Base-by-base conservation (phyloP, 2,888 invertebrate genomes). In the Campopleginae sp. region DNA sequence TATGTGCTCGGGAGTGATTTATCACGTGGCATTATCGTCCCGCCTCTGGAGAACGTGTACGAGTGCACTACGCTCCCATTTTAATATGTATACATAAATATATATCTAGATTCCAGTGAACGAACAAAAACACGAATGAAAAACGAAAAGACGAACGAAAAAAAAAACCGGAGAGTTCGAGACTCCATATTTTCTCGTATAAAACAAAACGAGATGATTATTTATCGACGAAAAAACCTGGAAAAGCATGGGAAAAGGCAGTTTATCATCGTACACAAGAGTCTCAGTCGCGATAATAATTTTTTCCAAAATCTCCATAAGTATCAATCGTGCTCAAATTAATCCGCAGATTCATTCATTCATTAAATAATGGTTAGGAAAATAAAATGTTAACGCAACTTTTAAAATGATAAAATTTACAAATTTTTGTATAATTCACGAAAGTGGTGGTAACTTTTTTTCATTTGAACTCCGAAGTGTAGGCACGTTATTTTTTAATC, bases 1-100 rank as follows among this genome's bases (percentile, higher is more conserved):
- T 85, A 85, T 81, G 80, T 78, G 74, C 81, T 70, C 51, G 23
- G 27, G 46, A 81, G 81, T 79, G 81, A 85, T 85, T 85, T 81
- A 81, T 85, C 81, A 75, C 75, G 74, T 42, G 81, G 74, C 81
- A 81, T 85, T 83, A 81, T 81, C 81, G 85, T 85, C 75, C 74
- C 27, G 58, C 31, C 48, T 74, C 61, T 77, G 74, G 74, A 74
- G 71, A 84, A 70, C 61, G 82, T 44, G 84, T 81, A 78, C 81
- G 84, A 84, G 80, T 71, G 77, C 72, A 63, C 78, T 71, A 74
- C 77, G 81, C 71, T 61, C 66, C 65, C 46, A 54, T 42, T 72
- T 65, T 66, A 80, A 72, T 70, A 75, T 74, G 46, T 68, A 80
- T 68, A 68, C 38, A 78, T 42, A 58, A 33, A 42, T 31, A 58